Conservation (phyloP, 2,113 vertebrate genomes). For the Cynopterus brachyotis region DNA sequence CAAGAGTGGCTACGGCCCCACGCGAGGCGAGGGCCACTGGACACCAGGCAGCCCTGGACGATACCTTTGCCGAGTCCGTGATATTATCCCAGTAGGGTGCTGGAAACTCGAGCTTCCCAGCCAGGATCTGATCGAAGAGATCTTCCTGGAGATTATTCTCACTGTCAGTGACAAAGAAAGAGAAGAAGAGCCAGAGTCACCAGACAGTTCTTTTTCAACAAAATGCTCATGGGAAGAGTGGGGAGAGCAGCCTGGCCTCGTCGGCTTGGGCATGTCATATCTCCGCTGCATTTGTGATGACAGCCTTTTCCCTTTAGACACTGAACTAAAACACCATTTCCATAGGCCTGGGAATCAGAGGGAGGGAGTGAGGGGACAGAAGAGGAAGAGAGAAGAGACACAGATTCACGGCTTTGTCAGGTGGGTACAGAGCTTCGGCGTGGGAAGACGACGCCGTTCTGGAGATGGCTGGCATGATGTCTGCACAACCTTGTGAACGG, state of each 20-base stretch:
- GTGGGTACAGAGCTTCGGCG: not conserved
- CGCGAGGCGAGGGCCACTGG: rapidly evolving
- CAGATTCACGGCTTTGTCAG: rapidly evolving
- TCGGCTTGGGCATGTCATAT: not conserved
- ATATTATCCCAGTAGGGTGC: conserved; percentile 99
- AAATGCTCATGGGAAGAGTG: rapidly evolving
- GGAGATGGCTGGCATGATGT: rapidly evolving
- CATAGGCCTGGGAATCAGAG: not conserved
- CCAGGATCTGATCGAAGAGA: conserved; percentile 97
- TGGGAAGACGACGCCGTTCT: not conserved
- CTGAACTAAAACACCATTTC: not conserved
- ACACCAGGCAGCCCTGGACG: rapidly evolving
- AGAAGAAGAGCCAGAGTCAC: not conserved
- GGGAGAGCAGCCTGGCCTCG: not conserved
- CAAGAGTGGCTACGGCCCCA: too few species aligned
- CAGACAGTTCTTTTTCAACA: not conserved
- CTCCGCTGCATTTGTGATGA: not conserved
- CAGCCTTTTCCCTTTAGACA: not conserved
- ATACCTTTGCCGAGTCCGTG: conserved; percentile 94
- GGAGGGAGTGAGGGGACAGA: too few species aligned
- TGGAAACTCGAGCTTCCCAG: conserved; percentile 94
- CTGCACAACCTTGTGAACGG: rapidly evolving
- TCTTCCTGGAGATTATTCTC: conserved; percentile 97
- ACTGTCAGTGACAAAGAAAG: conserved; percentile 78
- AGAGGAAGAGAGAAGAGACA: not conserved